Conservation (phyloP, 2,888 invertebrate genomes). For the Priocnemis perturbator region DNA sequence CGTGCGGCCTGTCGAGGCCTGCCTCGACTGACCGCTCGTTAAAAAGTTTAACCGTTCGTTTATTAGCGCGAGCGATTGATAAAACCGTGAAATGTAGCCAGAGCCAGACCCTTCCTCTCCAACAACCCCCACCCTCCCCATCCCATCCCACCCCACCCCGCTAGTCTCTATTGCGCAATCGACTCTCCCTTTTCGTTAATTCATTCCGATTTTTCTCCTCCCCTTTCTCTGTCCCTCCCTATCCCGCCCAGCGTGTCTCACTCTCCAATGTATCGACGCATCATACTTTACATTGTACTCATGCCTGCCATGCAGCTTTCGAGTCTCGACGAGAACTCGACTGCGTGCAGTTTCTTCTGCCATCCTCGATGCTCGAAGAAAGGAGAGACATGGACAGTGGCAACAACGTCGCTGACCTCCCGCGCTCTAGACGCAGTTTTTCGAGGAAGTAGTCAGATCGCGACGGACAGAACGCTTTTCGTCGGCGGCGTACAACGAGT, state of each 20-base stretch:
- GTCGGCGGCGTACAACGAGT: constrained; percentile 39
- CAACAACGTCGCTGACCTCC: no score
- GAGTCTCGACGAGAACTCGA: no score
- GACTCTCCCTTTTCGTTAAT: constrained; percentile 1
- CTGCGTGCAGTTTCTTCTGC: no score
- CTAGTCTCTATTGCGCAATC: no score
- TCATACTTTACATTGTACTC: not conserved
- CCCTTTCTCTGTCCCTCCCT: not conserved
- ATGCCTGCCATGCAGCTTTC: no score
- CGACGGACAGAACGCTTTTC: no score
- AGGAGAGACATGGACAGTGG: no score
- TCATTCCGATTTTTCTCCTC: constrained; percentile 26
- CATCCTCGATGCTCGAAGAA: not conserved
- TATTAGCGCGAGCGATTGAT: constrained; percentile 54
- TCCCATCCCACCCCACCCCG: no score
- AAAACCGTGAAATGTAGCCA: constrained; percentile 4
- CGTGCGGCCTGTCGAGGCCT: constrained; percentile 42
- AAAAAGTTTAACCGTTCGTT: constrained; percentile 69
- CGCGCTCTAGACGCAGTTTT: no score
- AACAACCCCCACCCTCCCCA: no score
- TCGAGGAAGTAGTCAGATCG: no score
- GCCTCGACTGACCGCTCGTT: constrained; percentile 67
- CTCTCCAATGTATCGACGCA: not conserved
- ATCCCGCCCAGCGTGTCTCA: not conserved
- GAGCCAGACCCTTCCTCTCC: constrained; percentile 2